Conservation (phyloP, 2,113 vertebrate genomes). For the Microcebus murinus region DNA sequence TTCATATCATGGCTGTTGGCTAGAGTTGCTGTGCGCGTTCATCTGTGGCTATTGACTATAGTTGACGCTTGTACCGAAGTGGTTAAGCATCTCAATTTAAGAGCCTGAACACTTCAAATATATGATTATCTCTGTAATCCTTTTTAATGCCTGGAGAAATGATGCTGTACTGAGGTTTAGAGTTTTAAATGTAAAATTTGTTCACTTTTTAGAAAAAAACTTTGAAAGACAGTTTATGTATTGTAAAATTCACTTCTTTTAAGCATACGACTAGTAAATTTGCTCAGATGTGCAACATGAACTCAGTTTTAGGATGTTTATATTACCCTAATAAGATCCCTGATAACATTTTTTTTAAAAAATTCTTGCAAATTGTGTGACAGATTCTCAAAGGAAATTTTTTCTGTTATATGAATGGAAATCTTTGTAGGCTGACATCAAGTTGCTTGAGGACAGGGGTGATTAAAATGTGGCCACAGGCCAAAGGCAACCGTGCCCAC, state of each 20-base stretch:
- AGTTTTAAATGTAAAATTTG: background rate
- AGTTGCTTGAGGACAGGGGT: background rate
- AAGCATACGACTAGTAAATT: background rate
- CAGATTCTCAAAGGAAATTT: background rate
- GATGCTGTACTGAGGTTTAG: background rate
- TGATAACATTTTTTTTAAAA: background rate
- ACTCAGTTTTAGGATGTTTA: background rate
- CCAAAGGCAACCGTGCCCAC: fast-evolving
- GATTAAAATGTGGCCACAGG: background rate
- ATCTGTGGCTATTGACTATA: too few species aligned
- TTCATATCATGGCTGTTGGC: too few species aligned
- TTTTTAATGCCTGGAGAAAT: background rate
- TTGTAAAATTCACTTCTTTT: background rate
- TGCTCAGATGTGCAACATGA: background rate
- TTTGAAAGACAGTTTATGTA: background rate
- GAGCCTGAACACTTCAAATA: background rate
- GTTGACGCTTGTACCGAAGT: too few species aligned
- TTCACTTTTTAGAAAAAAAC: background rate
- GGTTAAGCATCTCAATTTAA: background rate
- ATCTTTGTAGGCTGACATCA: background rate
- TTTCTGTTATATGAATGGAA: background rate
- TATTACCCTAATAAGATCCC: background rate
- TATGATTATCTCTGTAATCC: background rate
- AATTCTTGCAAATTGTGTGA: background rate
- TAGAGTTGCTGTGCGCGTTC: too few species aligned